phyloP scores from a whole-genome alignment of 2,113 vertebrate species.

The Monopterus albus region DNA sequence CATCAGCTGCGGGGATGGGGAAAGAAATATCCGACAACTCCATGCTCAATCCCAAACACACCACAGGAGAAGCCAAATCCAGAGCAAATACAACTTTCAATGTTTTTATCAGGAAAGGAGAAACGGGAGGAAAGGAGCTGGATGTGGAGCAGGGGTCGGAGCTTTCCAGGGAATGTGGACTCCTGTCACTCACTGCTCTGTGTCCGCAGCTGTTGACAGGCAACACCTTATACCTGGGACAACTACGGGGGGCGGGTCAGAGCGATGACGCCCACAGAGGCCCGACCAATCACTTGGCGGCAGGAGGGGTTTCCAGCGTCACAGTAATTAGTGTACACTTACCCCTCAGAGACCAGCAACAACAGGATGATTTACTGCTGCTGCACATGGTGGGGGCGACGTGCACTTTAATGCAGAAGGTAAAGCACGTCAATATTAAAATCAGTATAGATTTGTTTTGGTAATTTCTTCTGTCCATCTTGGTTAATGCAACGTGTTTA shows the following conservation, averaged over 20 bases:
- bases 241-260: conserved; percentile 43
- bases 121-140: background rate
- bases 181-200: conserved; percentile 53
- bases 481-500: too few species aligned
- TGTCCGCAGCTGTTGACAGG: conserved; percentile 39
- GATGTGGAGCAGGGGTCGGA: background rate
- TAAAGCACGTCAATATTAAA: too few species aligned
- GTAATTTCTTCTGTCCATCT: too few species aligned
- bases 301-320: conserved; percentile 73
- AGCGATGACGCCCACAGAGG: background rate
- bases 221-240: conserved; percentile 62
- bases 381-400: background rate
- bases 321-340: conserved; percentile 73
- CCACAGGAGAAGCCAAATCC: background rate
- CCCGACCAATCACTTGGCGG: conserved; percentile 71
- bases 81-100: background rate
- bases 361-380: conserved; percentile 19
- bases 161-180: conserved; percentile 41
- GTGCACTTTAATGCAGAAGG: too few species aligned
- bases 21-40: conserved; percentile 93
- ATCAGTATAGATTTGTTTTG: too few species aligned
- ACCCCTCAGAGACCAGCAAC: conserved; percentile 47
- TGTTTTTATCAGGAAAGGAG: background rate
- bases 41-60: conserved; percentile 72
- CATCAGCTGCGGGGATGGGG: conserved; percentile 88